Percentiles rank a stretch among this genome's conserved stretches.
These are phyloP conservation scores for Hirtodrosophila confusa DNA, from an alignment of 2,888 invertebrate species.

Conservation along the genomic window DNA sequence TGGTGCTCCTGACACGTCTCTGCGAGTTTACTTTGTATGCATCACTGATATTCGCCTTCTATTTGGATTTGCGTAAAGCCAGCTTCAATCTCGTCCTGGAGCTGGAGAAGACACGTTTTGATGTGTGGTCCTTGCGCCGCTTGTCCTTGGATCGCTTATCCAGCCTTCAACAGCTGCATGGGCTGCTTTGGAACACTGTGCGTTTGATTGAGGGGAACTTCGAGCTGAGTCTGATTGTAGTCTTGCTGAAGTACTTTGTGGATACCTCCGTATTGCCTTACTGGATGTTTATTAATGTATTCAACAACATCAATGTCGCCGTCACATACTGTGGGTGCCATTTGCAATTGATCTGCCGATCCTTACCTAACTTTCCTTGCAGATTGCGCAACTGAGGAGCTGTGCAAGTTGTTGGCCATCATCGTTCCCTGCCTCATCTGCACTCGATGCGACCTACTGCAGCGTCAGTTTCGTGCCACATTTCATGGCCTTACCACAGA, in stretches of 20 bases:
- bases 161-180: slow-evolving; percentile 64
- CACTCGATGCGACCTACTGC: slow-evolving; percentile 56
- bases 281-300: slow-evolving; percentile 57
- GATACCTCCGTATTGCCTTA: slow-evolving; percentile 68
- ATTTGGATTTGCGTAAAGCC: slow-evolving; percentile 46
- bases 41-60: slow-evolving; percentile 43
- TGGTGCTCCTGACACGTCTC: slow-evolving; percentile 58
- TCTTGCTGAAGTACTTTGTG: slow-evolving; percentile 63
- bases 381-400: slow-evolving; percentile 53
- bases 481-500: slow-evolving; percentile 46
- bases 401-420: slow-evolving; percentile 50
- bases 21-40: slow-evolving; percentile 64
- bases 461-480: slow-evolving; percentile 43
- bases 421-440: slow-evolving; percentile 65
- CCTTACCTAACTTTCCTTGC: not conserved
- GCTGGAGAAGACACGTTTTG: slow-evolving; percentile 44
- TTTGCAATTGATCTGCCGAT: not conserved
- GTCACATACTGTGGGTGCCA: slow-evolving; percentile 45
- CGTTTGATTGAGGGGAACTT: slow-evolving; percentile 66
- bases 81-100: slow-evolving; percentile 29
- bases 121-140: slow-evolving; percentile 25
- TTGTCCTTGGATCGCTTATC: slow-evolving; percentile 35
- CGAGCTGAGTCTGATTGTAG: slow-evolving; percentile 54
- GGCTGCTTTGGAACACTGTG: slow-evolving; percentile 54
- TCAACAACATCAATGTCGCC: not conserved